Evolutionary conservation across 2,888 invertebrate genomes (phyloP).

Genomic region (Protonemura montana): DNA sequence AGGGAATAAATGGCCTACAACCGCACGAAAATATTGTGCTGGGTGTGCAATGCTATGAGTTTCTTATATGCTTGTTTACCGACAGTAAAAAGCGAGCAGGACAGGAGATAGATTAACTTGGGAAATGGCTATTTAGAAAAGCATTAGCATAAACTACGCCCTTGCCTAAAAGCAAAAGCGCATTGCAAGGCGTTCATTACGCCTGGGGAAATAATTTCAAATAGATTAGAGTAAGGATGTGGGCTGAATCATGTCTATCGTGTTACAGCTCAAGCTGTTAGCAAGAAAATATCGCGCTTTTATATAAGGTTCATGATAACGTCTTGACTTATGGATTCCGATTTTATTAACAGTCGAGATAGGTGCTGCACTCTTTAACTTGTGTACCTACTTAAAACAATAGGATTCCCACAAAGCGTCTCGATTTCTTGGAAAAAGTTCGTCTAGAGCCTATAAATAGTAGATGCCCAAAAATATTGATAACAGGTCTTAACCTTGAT

Average conservation of each 20-base stretch:
- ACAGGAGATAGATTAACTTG: neutral
- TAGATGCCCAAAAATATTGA: neutral
- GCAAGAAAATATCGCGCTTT: neutral
- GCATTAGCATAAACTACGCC: slow-evolving; percentile 7
- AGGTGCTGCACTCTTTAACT: neutral
- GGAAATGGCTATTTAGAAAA: slow-evolving; percentile 5
- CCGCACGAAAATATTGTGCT: neutral
- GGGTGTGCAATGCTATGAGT: neutral
- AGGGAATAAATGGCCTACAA: neutral
- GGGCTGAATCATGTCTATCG: neutral
- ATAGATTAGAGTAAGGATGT: neutral
- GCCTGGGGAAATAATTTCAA: neutral
- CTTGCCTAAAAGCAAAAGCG: neutral
- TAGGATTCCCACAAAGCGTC: neutral
- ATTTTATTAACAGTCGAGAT: neutral
- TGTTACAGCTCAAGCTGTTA: neutral
- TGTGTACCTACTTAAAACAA: neutral
- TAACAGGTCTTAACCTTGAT: neutral
- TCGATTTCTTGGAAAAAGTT: neutral
- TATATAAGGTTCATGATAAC: too few species aligned
- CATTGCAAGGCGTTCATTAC: neutral
- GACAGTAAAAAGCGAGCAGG: neutral
- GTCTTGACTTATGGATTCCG: neutral
- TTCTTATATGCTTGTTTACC: neutral
- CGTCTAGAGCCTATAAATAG: neutral